phyloP scores from a whole-genome alignment of 1,140 invertebrate species.

The Bombus superbus region DNA sequence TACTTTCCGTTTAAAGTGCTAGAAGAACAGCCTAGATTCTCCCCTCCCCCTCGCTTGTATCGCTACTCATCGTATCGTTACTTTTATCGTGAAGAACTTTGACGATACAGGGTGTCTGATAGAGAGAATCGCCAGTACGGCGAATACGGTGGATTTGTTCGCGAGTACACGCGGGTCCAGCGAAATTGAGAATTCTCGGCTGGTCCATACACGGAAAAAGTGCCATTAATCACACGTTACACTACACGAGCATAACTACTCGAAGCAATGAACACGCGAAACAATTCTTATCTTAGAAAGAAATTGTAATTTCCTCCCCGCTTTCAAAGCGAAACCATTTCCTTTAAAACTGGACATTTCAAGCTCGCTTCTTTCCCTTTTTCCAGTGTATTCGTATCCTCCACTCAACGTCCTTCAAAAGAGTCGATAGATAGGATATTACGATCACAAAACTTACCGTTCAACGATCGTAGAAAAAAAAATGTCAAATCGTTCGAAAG shows the following conservation, averaged over 20 bases:
- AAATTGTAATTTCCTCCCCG: not conserved
- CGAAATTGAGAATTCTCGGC: slow-evolving; percentile 10
- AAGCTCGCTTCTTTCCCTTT: not conserved
- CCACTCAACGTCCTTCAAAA: not conserved
- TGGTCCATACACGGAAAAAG: slow-evolving; percentile 54
- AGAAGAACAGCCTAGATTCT: slow-evolving; percentile 83
- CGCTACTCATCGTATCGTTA: slow-evolving; percentile 66
- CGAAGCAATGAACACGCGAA: not conserved
- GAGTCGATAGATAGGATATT: slow-evolving; percentile 14
- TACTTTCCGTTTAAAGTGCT: slow-evolving; percentile 84
- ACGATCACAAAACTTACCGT: slow-evolving; percentile 19
- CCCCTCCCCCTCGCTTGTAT: slow-evolving; percentile 75
- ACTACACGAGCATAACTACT: not conserved
- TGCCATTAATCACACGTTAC: not conserved
- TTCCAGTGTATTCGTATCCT: slow-evolving; percentile 55
- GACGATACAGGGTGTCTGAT: slow-evolving; percentile 67
- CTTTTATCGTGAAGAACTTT: slow-evolving; percentile 41
- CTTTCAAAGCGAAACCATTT: not conserved
- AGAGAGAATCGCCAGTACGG: slow-evolving; percentile 29
- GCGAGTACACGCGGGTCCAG: not conserved
- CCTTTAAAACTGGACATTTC: not conserved
- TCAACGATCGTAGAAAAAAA: not conserved
- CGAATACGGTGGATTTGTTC: not conserved
- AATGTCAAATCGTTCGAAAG: slow-evolving; percentile 4
- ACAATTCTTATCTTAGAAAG: not conserved